These are phyloP conservation scores for Hypotaenidia okinawae DNA, from an alignment of 2,797 vertebrate genomes.

Conservation along the genomic window DNA sequence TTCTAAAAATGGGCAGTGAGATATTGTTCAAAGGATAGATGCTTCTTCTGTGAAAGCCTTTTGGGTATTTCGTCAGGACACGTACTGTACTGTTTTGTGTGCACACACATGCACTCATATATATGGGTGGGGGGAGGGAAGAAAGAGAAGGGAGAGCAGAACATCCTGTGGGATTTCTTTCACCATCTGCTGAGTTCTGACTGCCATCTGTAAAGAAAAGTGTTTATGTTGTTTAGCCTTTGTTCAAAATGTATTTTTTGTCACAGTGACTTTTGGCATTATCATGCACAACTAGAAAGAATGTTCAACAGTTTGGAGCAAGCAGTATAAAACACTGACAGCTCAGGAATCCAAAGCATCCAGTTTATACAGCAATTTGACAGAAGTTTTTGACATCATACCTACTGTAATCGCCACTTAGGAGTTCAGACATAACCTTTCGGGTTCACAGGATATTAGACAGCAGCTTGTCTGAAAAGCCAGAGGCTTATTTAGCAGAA, in stretches of 20 bases:
- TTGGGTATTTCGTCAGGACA: not conserved
- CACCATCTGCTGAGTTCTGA: slow-evolving; percentile 57
- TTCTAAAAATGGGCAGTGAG: not conserved
- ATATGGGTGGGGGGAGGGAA: too few relatives aligned
- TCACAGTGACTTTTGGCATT: slow-evolving; percentile 53
- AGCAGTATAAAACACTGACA: not conserved
- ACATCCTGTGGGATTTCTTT: slow-evolving; percentile 65
- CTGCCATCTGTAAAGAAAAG: slow-evolving; percentile 63
- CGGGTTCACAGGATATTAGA: not conserved
- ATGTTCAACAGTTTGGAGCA: slow-evolving; percentile 28
- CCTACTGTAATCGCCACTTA: not conserved
- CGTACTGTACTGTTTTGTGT: not conserved
- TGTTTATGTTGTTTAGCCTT: slow-evolving; percentile 52
- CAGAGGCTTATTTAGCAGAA: not conserved
- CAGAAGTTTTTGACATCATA: not conserved
- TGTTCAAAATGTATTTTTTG: slow-evolving; percentile 60
- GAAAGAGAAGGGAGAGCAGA: not conserved
- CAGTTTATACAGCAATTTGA: not conserved
- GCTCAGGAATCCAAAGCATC: not conserved
- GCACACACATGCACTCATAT: not conserved
- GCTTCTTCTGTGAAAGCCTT: not conserved
- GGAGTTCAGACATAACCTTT: not conserved
- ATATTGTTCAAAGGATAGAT: not conserved
- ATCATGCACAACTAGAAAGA: not conserved
- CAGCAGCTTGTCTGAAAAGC: not conserved